phyloP scores from a whole-genome alignment of 2,797 vertebrate genomes.

The Sebastes dallii region DNA sequence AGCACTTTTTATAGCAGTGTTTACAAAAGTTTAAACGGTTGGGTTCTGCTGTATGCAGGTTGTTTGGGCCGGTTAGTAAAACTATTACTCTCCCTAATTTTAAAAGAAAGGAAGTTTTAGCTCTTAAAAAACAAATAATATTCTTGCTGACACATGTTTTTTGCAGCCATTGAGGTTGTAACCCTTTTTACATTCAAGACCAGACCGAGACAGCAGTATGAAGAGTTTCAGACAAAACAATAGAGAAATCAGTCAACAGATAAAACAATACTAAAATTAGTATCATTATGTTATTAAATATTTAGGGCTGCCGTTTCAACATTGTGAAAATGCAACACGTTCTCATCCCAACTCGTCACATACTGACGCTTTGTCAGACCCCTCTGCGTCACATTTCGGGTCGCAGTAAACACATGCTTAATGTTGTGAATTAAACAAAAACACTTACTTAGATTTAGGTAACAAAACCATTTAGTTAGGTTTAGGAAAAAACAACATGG shows the following conservation, averaged over 20 bases:
- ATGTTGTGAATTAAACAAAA: too few relatives aligned
- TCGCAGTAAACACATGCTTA: too few relatives aligned
- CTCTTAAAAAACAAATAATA: not conserved
- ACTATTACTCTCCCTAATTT: not conserved
- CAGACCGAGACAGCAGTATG: not conserved
- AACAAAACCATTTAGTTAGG: too few relatives aligned
- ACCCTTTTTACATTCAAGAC: rapidly evolving
- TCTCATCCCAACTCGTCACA: too few relatives aligned
- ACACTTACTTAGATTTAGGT: too few relatives aligned
- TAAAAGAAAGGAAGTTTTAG: not conserved
- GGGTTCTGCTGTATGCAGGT: not conserved
- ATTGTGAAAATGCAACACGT: not conserved
- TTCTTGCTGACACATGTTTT: not conserved
- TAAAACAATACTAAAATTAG: too few relatives aligned
- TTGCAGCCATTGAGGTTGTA: not conserved
- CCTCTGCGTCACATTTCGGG: too few relatives aligned
- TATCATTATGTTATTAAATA: not conserved
- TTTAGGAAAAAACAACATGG: too few relatives aligned
- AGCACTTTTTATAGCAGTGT: not conserved
- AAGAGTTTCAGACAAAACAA: not conserved
- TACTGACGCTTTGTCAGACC: too few relatives aligned
- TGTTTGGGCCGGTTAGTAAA: not conserved
- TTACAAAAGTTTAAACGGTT: not conserved
- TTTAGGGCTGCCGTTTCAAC: not conserved
- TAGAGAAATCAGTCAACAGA: not conserved